Percentiles rank a stretch among this genome's conserved stretches.
Conservation (phyloP, 2,888 invertebrate genomes). For the Meiosimyza platycephala region DNA sequence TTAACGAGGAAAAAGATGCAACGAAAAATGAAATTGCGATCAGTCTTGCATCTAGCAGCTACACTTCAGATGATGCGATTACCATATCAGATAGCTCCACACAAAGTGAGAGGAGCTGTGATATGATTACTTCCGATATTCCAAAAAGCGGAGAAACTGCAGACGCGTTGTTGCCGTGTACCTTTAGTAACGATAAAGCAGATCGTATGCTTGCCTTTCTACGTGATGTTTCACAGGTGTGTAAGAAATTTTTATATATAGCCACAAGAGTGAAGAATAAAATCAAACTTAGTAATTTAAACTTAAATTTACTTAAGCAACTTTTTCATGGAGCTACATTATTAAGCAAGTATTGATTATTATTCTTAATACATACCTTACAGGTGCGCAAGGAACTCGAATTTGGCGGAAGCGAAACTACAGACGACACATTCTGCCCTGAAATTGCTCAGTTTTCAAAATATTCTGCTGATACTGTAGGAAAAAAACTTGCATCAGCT, state of each 20-base stretch:
- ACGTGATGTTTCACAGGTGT: conserved; percentile 58
- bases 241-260: conserved; percentile 39
- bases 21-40: conserved; percentile 49
- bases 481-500: conserved; percentile 47
- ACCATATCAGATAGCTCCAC: conserved; percentile 48
- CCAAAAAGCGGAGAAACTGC: conserved; percentile 37
- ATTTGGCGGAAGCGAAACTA: not conserved
- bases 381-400: conserved; percentile 45
- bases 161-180: conserved; percentile 33
- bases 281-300: no score
- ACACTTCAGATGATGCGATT: conserved; percentile 41
- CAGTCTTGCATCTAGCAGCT: conserved; percentile 43
- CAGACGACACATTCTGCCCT: not conserved
- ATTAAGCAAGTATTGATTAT: no score
- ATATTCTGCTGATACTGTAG: not conserved
- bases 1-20: not conserved
- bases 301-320: no score
- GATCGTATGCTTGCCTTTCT: conserved; percentile 60
- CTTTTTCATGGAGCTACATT: no score
- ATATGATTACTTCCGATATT: conserved; percentile 43
- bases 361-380: no score
- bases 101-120: conserved; percentile 38
- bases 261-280: no score
- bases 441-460: not conserved
- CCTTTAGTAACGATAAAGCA: conserved; percentile 49